Conservation (phyloP, 2,113 vertebrate genomes). For the Lontra canadensis region DNA sequence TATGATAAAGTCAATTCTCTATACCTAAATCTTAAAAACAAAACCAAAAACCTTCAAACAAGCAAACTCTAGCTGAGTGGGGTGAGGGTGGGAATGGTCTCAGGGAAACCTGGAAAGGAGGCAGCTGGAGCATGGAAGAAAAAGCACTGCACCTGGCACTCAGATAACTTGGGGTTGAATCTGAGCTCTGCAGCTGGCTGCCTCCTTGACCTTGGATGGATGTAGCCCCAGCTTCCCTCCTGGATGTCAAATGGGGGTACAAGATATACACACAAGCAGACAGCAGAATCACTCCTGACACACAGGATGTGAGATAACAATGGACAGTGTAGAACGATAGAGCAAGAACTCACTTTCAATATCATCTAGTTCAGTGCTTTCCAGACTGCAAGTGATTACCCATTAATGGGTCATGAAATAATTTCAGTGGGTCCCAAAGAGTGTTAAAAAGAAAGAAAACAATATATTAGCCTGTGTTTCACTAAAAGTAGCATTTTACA, state of each 20-base stretch:
- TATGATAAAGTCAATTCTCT: background rate
- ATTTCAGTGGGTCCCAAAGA: constrained; percentile 7
- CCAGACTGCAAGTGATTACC: background rate
- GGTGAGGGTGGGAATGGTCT: background rate
- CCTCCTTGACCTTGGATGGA: background rate
- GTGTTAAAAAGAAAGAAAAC: background rate
- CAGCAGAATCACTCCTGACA: background rate
- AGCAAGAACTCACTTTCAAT: background rate
- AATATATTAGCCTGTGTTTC: background rate
- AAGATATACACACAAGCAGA: background rate
- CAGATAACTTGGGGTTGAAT: background rate
- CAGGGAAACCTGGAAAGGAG: background rate
- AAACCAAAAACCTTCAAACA: background rate
- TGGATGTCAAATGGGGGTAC: background rate
- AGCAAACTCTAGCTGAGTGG: background rate
- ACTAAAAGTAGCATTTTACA: constrained; percentile 25
- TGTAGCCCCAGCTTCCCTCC: background rate
- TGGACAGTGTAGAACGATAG: background rate
- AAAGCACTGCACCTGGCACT: background rate
- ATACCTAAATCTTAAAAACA: background rate
- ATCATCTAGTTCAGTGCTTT: constrained; percentile 16
- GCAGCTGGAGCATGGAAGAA: background rate
- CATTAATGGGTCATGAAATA: constrained; percentile 26
- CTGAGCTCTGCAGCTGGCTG: background rate
- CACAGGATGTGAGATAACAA: background rate